Evolutionary conservation across 2,888 invertebrate species (phyloP).

Genomic region (Teleiodes luculella): DNA sequence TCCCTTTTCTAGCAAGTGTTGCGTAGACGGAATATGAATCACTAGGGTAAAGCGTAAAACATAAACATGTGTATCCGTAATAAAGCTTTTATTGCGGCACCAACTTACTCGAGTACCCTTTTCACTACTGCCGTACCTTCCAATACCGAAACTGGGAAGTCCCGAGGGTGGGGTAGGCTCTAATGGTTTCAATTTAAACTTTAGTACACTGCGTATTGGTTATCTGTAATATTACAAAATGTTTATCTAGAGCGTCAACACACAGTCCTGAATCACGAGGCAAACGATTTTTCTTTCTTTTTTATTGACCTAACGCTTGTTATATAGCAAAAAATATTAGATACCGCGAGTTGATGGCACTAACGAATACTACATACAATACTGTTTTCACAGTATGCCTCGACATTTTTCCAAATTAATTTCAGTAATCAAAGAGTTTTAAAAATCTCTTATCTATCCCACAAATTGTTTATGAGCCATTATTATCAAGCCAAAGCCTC

Average conservation of each 20-base stretch:
- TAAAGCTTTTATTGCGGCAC: conserved; percentile 7
- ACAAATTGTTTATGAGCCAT: not conserved
- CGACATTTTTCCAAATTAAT: too few species aligned
- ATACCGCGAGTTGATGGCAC: too few species aligned
- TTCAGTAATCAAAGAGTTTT: too few species aligned
- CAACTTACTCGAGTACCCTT: not conserved
- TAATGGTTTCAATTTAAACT: too few species aligned
- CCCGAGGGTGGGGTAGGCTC: not conserved
- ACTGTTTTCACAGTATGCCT: too few species aligned
- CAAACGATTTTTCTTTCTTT: too few species aligned
- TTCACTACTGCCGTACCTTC: not conserved
- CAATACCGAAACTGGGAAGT: not conserved
- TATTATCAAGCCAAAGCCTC: not conserved
- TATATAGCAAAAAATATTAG: too few species aligned
- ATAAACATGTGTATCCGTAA: conserved; percentile 10
- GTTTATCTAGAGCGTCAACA: not conserved
- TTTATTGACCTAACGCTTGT: too few species aligned
- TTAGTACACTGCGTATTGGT: too few species aligned
- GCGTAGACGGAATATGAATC: conserved; percentile 8
- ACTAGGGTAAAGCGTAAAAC: conserved; percentile 1
- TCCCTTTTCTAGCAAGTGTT: conserved; percentile 4
- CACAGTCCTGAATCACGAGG: too few species aligned
- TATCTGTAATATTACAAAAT: too few species aligned
- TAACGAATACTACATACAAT: too few species aligned
- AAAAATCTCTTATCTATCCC: not conserved